Conservation (phyloP, 2,797 vertebrate genomes). For the Onychomys leucogaster region DNA sequence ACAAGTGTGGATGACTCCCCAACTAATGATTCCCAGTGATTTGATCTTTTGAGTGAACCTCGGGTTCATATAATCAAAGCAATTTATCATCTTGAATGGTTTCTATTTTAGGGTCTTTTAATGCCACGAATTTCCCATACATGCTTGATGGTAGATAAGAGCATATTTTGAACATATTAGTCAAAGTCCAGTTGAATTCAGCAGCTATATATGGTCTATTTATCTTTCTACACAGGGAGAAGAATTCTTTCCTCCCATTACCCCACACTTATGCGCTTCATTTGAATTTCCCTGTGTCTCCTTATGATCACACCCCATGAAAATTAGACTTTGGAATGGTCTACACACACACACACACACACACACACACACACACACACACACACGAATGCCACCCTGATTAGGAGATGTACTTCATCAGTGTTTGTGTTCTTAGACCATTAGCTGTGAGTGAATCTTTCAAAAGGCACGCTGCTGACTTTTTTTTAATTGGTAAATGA, state of each 20-base stretch:
- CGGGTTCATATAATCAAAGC: not conserved
- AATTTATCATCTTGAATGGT: constrained; percentile 32
- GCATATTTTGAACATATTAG: constrained; percentile 56
- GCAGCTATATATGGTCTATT: constrained; percentile 67
- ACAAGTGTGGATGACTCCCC: not conserved
- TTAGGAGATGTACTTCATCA: not conserved
- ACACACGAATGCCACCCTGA: not conserved
- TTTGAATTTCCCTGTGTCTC: constrained; percentile 33
- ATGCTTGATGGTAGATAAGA: constrained; percentile 73
- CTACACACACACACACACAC: not conserved
- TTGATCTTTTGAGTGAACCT: not conserved
- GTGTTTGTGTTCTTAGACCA: not conserved
- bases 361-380: not conserved
- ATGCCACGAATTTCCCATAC: constrained; percentile 63
- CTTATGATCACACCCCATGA: constrained; percentile 2
- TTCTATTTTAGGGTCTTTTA: constrained; percentile 68
- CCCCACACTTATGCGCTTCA: constrained; percentile 42
- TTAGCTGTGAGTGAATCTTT: not conserved
- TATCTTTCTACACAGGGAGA: constrained; percentile 57
- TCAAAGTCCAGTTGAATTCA: constrained; percentile 56
- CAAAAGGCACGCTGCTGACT: not conserved
- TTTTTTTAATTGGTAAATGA: not conserved
- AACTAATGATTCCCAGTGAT: not conserved
- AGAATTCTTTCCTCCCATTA: constrained; percentile 52
- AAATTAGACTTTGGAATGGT: not conserved